These are phyloP conservation scores for Agrypnus murinus DNA, from an alignment of 2,888 invertebrate genomes.

Conservation along the genomic window DNA sequence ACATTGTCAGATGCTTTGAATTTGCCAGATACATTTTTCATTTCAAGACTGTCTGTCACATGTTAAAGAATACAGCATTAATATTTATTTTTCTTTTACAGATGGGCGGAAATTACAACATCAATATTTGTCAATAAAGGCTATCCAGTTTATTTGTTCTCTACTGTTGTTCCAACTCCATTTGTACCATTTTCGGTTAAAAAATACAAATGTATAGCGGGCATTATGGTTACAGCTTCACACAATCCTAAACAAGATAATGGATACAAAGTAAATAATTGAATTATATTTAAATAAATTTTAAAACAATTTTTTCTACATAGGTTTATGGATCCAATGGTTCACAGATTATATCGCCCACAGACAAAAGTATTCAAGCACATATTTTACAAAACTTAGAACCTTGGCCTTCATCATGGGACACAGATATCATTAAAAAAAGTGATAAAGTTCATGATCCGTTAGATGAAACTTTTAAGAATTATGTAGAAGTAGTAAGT, in stretches of 20 bases:
- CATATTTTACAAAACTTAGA: conserved; percentile 84
- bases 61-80: no score
- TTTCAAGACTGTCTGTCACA: no score
- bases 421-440: conserved; percentile 75
- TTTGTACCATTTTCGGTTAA: conserved; percentile 91
- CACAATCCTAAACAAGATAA: conserved; percentile 98
- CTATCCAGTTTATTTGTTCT: conserved; percentile 83
- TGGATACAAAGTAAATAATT: conserved; percentile 85
- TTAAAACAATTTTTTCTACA: conserved; percentile 17
- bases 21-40: no score
- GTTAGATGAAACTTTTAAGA: conserved; percentile 76
- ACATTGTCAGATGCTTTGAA: no score
- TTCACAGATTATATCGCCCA: conserved; percentile 95
- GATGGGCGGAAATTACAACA: conserved; percentile 92
- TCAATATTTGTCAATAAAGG: conserved; percentile 81
- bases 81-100: no score
- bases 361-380: conserved; percentile 89
- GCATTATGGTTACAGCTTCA: conserved; percentile 99
- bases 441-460: conserved; percentile 78
- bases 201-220: conserved; percentile 84
- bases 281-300: conserved; percentile 14
- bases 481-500: conserved; percentile 80
- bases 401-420: conserved; percentile 88
- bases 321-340: conserved; percentile 96
- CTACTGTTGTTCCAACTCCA: conserved; percentile 91